These are phyloP conservation scores for Drosophila conformis DNA, from an alignment of 2,888 invertebrate species.

Conservation along the genomic window DNA sequence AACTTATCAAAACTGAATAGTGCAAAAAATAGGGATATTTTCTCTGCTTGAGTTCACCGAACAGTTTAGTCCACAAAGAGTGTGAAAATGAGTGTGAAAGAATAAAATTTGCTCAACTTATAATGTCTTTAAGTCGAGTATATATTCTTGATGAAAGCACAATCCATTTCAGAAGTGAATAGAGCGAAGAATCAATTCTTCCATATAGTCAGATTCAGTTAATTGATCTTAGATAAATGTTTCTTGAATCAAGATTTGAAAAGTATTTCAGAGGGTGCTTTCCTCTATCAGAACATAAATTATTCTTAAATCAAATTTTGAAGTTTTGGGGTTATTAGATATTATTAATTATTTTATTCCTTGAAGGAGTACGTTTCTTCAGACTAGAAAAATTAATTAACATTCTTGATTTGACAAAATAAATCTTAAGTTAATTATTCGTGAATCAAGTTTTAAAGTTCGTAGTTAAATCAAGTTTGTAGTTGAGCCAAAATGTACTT, in stretches of 20 bases:
- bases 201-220: too few species aligned
- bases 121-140: background rate
- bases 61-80: background rate
- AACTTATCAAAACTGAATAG: background rate
- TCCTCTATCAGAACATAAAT: too few species aligned
- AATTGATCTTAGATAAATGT: background rate
- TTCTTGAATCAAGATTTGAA: background rate
- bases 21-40: background rate
- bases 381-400: too few species aligned
- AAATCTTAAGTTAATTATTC: background rate
- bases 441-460: too few species aligned
- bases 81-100: background rate
- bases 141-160: background rate
- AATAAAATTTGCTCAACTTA: background rate
- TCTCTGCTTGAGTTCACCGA: background rate
- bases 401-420: background rate
- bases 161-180: background rate
- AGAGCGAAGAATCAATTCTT: background rate
- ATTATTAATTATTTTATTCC: too few species aligned
- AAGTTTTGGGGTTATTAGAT: too few species aligned
- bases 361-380: too few species aligned
- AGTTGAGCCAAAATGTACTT: background rate
- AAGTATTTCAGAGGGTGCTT: background rate
- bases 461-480: background rate
- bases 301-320: too few species aligned